Percentiles rank a stretch among this genome's conserved stretches.
Conservation (phyloP, 2,888 invertebrate genomes). For the Spisula subtruncata region DNA sequence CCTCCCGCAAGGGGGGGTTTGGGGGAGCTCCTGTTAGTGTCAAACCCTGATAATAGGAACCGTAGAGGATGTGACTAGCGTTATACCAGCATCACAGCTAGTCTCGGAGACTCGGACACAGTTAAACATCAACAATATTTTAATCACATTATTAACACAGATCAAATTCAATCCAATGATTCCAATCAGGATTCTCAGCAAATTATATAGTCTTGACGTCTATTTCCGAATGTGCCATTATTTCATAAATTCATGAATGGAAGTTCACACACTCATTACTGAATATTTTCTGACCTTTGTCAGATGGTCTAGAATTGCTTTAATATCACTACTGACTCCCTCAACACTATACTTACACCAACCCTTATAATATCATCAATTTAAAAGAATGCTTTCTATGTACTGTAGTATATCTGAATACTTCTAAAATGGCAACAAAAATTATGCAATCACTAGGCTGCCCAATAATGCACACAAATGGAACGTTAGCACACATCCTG, state of each 20-base stretch:
- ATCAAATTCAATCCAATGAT: background rate
- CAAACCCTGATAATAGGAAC: background rate
- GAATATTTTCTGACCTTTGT: too few relatives aligned
- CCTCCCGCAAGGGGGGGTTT: too few relatives aligned
- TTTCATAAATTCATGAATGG: too few relatives aligned
- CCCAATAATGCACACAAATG: background rate
- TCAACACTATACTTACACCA: too few relatives aligned
- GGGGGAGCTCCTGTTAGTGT: background rate
- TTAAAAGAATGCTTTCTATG: too few relatives aligned
- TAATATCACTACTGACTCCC: too few relatives aligned
- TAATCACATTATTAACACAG: background rate
- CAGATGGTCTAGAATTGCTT: too few relatives aligned
- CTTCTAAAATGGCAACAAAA: too few relatives aligned
- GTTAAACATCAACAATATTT: background rate
- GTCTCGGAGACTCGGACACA: background rate
- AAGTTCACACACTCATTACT: too few relatives aligned
- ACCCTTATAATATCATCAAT: too few relatives aligned
- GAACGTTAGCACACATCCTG: background rate
- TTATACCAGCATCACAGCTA: background rate
- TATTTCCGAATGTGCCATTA: background rate
- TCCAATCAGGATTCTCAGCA: too few relatives aligned
- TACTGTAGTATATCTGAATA: too few relatives aligned
- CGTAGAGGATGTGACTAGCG: background rate
- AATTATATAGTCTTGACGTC: background rate
- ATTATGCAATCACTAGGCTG: background rate